Evolutionary conservation across 1,140 invertebrate genomes (phyloP), one percentile per base, ranked within the genome.

Genomic region (Caerostris extrusa): DNA sequence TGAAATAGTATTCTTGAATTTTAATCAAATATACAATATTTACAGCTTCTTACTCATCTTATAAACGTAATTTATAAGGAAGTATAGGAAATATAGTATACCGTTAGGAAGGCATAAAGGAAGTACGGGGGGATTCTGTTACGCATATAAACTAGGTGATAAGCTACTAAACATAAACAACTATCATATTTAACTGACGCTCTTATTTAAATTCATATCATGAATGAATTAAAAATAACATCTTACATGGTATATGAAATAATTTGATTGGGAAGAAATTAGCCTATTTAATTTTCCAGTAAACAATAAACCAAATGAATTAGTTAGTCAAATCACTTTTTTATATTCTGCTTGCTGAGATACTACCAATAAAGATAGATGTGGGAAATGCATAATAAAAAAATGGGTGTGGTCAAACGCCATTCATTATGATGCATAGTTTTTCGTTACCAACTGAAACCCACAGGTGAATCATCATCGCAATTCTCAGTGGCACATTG

Each of bases 391-490:
- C 17, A n/a, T 19, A 69, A 69, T 69, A 19, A 71, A 50, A 71
- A 77, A 77, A 19, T 77, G 69, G 69, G 69, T 77, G 69, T 77
- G 69, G 69, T 77, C 69, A 57, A 55, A 14, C 3, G 17, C 2
- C 81, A n/a, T 83, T 83, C 81, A 57, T 83, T 83, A n/a, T 55
- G 56, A 55, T 83, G 55, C 56, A 83, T 57, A 83, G 81, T 7
- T 83, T 83, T 83, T 7, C 53, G 7, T 53, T 55, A 57, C n/a
- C 53, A 56, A 53, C 6, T 55, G 60, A 56, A 55, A 69, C 87
- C 87, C 14, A 89, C 87, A 89, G 64, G 87, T 89, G 87, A 89
- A 89, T 89, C 87, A 89, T 89, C 69, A 34, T 50, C 69, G 12
- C 34, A 12, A 34, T 77, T 53, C 34, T 77, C 69, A 71, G 19